Evolutionary conservation across 2,113 vertebrate species (phyloP).

Genomic region (Chlamydotis undulata): DNA sequence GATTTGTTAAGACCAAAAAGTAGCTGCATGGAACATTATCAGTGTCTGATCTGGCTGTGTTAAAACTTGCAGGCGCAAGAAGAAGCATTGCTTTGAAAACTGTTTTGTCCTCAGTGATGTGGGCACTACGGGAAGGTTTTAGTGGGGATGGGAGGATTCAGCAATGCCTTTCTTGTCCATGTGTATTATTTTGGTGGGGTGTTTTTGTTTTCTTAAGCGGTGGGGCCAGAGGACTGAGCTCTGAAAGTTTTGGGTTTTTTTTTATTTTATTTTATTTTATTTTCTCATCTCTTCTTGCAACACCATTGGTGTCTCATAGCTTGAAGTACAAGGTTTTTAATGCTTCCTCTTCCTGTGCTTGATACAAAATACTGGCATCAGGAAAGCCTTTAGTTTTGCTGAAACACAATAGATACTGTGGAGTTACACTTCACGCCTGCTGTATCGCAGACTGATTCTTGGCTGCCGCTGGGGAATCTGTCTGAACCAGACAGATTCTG

Average conservation of each 20-base stretch:
- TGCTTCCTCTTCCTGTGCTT: background rate
- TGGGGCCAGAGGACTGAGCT: background rate
- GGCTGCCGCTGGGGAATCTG: background rate
- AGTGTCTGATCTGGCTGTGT: background rate
- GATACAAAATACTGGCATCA: background rate
- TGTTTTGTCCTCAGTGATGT: background rate
- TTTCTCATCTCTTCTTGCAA: background rate
- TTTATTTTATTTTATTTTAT: background rate
- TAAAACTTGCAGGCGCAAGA: background rate
- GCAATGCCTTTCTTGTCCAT: background rate
- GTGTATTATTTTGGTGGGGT: background rate
- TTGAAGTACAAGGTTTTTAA: background rate
- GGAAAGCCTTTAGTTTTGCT: background rate
- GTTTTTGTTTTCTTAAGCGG: background rate
- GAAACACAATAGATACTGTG: background rate
- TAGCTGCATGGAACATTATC: background rate
- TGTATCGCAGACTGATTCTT: background rate
- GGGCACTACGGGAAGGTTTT: background rate
- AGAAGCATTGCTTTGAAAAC: background rate
- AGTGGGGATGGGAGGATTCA: background rate
- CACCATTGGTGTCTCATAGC: accelerated
- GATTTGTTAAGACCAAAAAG: conserved; percentile 73
- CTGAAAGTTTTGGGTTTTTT: background rate
- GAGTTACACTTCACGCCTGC: background rate
- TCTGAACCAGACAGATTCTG: background rate